These are phyloP conservation scores for Meteorus colon DNA, from an alignment of 2,888 invertebrate species.

Conservation along the genomic window DNA sequence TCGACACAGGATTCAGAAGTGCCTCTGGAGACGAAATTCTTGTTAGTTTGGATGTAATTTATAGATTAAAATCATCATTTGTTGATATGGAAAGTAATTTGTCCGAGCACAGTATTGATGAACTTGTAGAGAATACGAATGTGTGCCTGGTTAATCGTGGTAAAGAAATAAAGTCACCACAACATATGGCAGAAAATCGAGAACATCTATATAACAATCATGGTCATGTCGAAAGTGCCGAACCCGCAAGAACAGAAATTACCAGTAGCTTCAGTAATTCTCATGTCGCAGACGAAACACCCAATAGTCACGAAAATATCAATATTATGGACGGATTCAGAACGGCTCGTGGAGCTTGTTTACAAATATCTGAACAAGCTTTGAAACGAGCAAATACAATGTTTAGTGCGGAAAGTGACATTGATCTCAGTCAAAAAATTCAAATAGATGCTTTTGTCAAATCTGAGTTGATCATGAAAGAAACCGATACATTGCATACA, in stretches of 20 bases:
- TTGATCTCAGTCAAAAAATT: constrained; percentile 38
- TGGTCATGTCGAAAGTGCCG: neutral
- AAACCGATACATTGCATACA: neutral
- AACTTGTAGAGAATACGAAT: neutral
- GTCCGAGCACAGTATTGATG: constrained; percentile 27
- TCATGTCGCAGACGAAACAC: neutral
- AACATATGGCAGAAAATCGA: no score
- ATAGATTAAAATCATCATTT: constrained; percentile 46
- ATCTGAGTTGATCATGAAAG: neutral
- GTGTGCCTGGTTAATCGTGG: no score
- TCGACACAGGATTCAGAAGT: constrained; percentile 49
- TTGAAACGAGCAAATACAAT: constrained; percentile 64
- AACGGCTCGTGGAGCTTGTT: constrained; percentile 54
- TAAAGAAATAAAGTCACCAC: no score
- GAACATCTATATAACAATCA: no score
- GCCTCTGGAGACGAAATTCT: constrained; percentile 56
- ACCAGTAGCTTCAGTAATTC: neutral
- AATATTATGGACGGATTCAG: constrained; percentile 48
- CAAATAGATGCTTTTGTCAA: constrained; percentile 68
- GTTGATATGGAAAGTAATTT: constrained; percentile 8
- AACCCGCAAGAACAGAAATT: neutral
- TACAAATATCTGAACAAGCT: constrained; percentile 60
- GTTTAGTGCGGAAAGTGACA: constrained; percentile 1
- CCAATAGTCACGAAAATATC: neutral
- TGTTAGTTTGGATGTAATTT: constrained; percentile 50